Evolutionary conservation across 2,113 vertebrate species (phyloP), one percentile per base, ranked within the genome.

Genomic region (Gnathonemus longibarbis): DNA sequence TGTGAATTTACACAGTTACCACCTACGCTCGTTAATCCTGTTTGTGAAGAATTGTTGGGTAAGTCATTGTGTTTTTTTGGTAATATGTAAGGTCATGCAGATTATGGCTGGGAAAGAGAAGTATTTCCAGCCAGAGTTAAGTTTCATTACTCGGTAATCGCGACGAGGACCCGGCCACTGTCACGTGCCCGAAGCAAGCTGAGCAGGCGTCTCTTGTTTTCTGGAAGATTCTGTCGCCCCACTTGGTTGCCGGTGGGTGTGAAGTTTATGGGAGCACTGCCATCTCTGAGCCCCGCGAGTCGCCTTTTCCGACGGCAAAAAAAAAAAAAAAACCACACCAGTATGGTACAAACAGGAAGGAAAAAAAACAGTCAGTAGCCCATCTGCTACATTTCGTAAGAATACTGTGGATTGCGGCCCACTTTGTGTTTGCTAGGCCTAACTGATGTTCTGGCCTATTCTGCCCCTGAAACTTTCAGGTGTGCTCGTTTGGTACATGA

Each of bases 71-170:
- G n/a, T 70, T 70, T 70, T 13, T 70, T 31, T 31, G 31, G 50
- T 17, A 7, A 53, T 35, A 53, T 31, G n/a, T 49, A 86, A 52
- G 85, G 85, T 87, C 45, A 35, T 21, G 31, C 49, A 42, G 48
- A 50, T 86, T 49, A 31, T 13, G 84, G n/a, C 45, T 27, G 45
- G n/a, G n/a, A 45, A 87, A 56, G 10, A 35, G n/a, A 53, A 39
- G 45, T 8, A 39, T 53, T 53, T 53, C 27, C 31, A 53, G 6
- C 31, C 27, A 87, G 50, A 53, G 50, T 35, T 87, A 87, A 39
- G 85, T 87, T 87, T 87, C 85, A 87, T 87, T 87, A 87, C 48
- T 87, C 85, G 27, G 85, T 87, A 87, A 87, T 87, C 7, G 13
- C 31, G 31, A 19, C 0, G n/a, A 87, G n/a, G 5, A 39, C 48